Evolutionary conservation across 2,797 vertebrate species (phyloP), one percentile per base, ranked within the genome.

Genomic region (Merluccius polli): DNA sequence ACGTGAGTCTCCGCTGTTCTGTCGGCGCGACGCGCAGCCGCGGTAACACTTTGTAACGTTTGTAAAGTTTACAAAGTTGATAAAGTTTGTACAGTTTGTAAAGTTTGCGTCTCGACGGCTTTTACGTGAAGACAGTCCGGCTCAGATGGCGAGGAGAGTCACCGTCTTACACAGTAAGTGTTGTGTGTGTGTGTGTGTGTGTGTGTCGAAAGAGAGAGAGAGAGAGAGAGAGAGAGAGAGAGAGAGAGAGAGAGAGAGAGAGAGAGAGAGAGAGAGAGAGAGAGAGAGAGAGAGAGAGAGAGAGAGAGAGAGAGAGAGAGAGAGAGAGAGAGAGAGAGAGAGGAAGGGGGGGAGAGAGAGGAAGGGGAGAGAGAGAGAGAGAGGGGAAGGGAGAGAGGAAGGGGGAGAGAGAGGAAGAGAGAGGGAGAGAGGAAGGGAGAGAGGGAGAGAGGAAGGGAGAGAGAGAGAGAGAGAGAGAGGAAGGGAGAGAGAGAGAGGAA

Each of bases 151-250:
- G 52, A 59, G 52, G 16, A 18, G 21, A 24, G 21, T 13, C 38
- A 15, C 12, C 44, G 44, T 48, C 16, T 48, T 18, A 48, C 4
- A 48, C 44, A 18, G 52, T n/a, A 7, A n/a, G 18, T 24, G 48
- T 59, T 59, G 48, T 59, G 44, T 48, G 44, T 48, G 44, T 48
- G 44, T 48, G 44, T 48, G 44, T 48, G 48, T 59, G 48, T 24
- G 48, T 59, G 48, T 24, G 48, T 24, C 38, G 10, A 41, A 13
- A 41, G 38, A 41, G 36, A 38, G 35, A 36, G 2, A 3, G 67
- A 69, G 67, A 32, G 67, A 70, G 69, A 35, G 18, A 35, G 69
- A 70, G 67, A 35, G 32, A 70, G 32, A 70, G 67, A 32, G 67
- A 69, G 29, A 0, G 29, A 69, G 63, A 16, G 11, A 69, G 67